A percentile compares a stretch with the other conserved stretches of the same genome.
Conservation (phyloP, 1,140 invertebrate species). For the Atopsyche davidsoni region DNA sequence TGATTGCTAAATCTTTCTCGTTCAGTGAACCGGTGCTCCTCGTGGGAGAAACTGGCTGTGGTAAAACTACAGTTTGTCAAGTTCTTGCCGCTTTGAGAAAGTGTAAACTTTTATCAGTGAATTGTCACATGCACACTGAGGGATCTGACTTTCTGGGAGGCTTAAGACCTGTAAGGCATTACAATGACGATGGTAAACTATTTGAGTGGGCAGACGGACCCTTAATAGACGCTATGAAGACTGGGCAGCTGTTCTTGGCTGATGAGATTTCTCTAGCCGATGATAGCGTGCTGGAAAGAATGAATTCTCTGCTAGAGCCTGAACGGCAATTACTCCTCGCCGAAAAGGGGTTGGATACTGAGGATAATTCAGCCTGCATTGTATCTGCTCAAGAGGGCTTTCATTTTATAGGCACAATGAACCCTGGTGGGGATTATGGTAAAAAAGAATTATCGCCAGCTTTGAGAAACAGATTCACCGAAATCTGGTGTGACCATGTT, state of each 20-base stretch:
- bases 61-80: constrained; percentile 97
- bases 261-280: constrained; percentile 99
- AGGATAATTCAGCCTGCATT: constrained; percentile 51
- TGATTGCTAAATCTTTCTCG: constrained; percentile 82
- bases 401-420: constrained; percentile 97
- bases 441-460: constrained; percentile 99
- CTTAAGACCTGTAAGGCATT: constrained; percentile 79
- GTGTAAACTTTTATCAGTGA: constrained; percentile 71
- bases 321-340: constrained; percentile 86
- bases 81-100: constrained; percentile 65
- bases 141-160: constrained; percentile 96
- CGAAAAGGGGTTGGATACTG: constrained; percentile 67
- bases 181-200: constrained; percentile 54
- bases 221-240: constrained; percentile 83
- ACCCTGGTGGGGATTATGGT: constrained; percentile 98
- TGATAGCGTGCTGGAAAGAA: constrained; percentile 94
- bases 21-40: constrained; percentile 93
- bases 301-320: constrained; percentile 95
- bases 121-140: constrained; percentile 99
- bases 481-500: constrained; percentile 93
- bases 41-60: constrained; percentile 97
- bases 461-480: constrained; percentile 94
- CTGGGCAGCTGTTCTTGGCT: constrained; percentile 84
- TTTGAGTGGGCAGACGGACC: constrained; percentile 99
- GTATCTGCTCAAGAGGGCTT: constrained; percentile 72